Base-by-base conservation (phyloP, 2,113 vertebrate genomes). In the Peromyscus californicus region DNA sequence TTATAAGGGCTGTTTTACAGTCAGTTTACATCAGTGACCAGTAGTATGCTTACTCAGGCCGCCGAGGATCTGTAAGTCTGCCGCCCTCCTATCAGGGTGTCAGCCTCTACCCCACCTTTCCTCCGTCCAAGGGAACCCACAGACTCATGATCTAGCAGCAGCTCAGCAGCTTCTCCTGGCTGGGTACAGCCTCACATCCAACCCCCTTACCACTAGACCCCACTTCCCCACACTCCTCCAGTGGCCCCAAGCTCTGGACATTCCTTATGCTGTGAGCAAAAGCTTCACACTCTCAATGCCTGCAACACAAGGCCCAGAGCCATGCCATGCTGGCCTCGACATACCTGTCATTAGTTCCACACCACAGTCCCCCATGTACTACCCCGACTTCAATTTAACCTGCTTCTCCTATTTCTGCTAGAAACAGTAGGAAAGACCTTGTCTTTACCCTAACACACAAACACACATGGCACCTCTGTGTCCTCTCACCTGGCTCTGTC, bases 401-500 rank as follows among this genome's bases (percentile, higher is more conserved):
- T 85, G 31, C 5, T 84, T 88, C 51, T 63, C 51, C 31, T 7
- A 57, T 78, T 89, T 91, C 90, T 94, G 33, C 75, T 63, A 76
- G 22, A 80, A 92, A 89, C 3, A 63, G 21, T 31, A 39, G 24
- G 1, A 54, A 86, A 93, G 42, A 74, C 72, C 39, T 54, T 4
- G 21, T 33, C 31, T 36, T 59, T 11, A 8, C 21, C 51, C 13
- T 24, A 24, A 24, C 11, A 59, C n/a, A 21, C 45, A 67, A 65
- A 54, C 13, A 2, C 65, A 88, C 33, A 11, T 70, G 67, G 51
- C 26, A 31, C 21, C n/a, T 33, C 4, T 7, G 54, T 39, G 45
- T 48, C 74, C 89, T 96, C 90, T 91, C 83, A 94, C 69, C 45
- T 89, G 88, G 91, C 45, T 93, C 86, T 90, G 90, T 15, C 63